A percentile compares a stretch with the other conserved stretches of the same genome.
These are phyloP conservation scores for Denticeps clupeoides DNA, from an alignment of 2,797 vertebrate species.

Conservation along the genomic window DNA sequence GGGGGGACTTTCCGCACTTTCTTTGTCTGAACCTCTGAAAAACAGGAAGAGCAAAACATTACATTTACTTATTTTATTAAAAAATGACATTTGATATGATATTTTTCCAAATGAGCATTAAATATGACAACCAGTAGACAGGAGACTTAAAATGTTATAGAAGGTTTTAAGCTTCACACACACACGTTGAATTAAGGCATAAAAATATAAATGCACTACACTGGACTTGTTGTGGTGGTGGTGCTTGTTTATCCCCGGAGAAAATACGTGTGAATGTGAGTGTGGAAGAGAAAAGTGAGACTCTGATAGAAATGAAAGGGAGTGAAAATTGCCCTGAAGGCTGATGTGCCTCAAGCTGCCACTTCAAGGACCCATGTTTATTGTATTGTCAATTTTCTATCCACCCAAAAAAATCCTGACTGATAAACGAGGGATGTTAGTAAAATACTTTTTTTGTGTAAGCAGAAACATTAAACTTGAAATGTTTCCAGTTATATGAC, in stretches of 20 bases:
- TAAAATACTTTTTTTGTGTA: neutral
- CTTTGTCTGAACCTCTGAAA: conserved; percentile 83
- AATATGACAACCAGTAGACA: no score
- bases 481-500: no score
- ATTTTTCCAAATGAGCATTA: neutral
- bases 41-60: conserved; percentile 22
- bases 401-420: no score
- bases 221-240: conserved; percentile 39
- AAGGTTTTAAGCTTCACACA: no score
- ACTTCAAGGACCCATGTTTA: conserved; percentile 35
- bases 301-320: conserved; percentile 48
- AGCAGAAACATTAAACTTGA: neutral
- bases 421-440: no score
- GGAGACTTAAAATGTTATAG: no score
- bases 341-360: conserved; percentile 34
- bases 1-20: conserved; percentile 95
- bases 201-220: conserved; percentile 17
- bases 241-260: conserved; percentile 38
- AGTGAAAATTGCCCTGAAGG: conserved; percentile 20
- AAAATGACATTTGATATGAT: neutral
- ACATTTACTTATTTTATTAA: no score
- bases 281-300: conserved; percentile 36
- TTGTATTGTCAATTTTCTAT: conserved; percentile 16
- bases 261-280: conserved; percentile 26
- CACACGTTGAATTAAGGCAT: neutral